These are phyloP conservation scores for Mormyrus lacerda DNA, from an alignment of 2,113 vertebrate genomes.

Conservation along the genomic window DNA sequence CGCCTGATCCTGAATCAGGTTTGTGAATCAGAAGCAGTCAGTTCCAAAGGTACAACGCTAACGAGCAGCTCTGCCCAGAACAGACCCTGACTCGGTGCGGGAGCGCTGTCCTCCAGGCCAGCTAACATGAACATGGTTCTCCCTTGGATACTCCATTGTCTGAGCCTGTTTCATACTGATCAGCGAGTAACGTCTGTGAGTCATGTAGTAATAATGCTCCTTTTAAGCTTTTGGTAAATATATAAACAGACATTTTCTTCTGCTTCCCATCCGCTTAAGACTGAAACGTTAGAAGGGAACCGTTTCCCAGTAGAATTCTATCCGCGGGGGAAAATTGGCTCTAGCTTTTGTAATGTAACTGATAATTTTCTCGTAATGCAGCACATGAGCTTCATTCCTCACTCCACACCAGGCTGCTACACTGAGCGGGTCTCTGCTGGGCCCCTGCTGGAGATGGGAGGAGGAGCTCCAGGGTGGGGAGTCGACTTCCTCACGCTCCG, in stretches of 20 bases:
- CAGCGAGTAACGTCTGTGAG: not conserved
- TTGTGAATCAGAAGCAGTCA: not conserved
- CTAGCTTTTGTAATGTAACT: not conserved
- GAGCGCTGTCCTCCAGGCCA: not conserved
- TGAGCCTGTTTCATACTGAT: not conserved
- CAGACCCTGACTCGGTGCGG: not conserved
- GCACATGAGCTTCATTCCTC: not conserved
- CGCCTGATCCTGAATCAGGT: not conserved
- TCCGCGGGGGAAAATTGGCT: not conserved
- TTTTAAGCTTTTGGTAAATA: not conserved
- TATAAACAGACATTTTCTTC: not conserved
- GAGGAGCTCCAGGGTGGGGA: not conserved
- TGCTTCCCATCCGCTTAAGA: not conserved
- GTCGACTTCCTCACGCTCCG: not conserved
- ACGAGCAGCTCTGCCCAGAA: not conserved
- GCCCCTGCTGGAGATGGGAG: constrained; percentile 2
- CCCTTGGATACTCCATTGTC: not conserved
- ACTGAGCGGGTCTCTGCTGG: not conserved
- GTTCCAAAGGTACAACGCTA: not conserved
- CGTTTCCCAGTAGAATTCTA: not conserved
- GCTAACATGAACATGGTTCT: not conserved
- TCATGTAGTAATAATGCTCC: not conserved
- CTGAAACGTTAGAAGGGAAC: not conserved
- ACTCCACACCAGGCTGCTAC: not conserved
- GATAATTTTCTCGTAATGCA: not conserved